These are phyloP conservation scores for Archocentrus centrarchus DNA, from an alignment of 2,113 vertebrate genomes.

Conservation along the genomic window DNA sequence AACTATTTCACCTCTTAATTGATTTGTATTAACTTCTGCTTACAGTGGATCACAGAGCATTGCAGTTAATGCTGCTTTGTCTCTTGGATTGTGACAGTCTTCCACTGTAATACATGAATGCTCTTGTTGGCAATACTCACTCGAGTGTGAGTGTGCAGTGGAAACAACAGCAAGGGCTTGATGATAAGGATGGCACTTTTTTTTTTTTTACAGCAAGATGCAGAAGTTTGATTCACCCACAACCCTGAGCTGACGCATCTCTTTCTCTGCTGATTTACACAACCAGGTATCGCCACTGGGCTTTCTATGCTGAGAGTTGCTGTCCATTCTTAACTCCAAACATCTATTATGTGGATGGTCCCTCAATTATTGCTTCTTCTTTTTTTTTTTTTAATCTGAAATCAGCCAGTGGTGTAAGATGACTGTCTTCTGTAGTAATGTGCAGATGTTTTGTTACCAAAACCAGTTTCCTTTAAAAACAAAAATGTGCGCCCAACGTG, in stretches of 20 bases:
- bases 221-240: too few species aligned
- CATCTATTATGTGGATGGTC: not conserved
- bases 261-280: not conserved
- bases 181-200: not conserved
- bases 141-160: not conserved
- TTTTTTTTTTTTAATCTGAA: too few species aligned
- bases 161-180: not conserved
- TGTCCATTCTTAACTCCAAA: not conserved
- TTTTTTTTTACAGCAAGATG: too few species aligned
- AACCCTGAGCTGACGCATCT: conserved; percentile 57
- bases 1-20: not conserved
- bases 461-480: too few species aligned
- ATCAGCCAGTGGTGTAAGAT: too few species aligned
- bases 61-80: not conserved
- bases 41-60: not conserved
- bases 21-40: not conserved
- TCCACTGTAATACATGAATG: not conserved
- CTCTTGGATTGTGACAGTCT: not conserved
- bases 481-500: accelerated
- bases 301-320: not conserved
- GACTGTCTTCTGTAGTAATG: too few species aligned
- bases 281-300: not conserved
- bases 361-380: too few species aligned
- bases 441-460: not conserved
- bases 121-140: not conserved